Evolutionary conservation across 2,888 invertebrate species (phyloP), one percentile per base, ranked within the genome.

Genomic region (Noctua comes): DNA sequence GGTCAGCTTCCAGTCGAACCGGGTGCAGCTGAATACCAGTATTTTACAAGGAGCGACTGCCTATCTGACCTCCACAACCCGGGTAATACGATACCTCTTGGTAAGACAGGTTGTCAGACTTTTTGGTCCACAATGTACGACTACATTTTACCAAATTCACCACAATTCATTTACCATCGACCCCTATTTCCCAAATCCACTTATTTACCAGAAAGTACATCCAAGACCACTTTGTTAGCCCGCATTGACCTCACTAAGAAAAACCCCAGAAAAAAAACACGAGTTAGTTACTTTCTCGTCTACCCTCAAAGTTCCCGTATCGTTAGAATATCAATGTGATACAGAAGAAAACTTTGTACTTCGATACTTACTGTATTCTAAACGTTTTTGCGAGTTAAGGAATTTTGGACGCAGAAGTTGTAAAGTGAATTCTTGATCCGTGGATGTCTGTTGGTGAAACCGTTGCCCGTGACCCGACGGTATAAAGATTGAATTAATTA

Each of bases 311-410:
- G 86, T 89, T 88, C 76, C 81, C 82, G 83, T 89, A 89, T 89
- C 87, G 86, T 87, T 79, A 80, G 89, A 89, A 89, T 89, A 89
- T 88, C 89, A 89, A 89, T 89, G 88, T 77, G 89, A 79, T 80
- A 79, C 83, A 73, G 75, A 75, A 62, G 54, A 64, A 71, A 88
- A 87, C 79, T 89, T 88, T 69, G 31, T 75, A 77, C 82, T 82
- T 83, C 80, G 84, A 84, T 88, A 86, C 84, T 81, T 88, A 84
- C 84, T 73, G 80, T 81, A 84, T 86, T 88, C 79, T 88, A 89
- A 89, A 86, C 88, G 87, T 86, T 89, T 88, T 89, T 84, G 80
- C 40, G 76, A 86, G 86, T 82, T 83, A 79, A 81, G 80, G 73
- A 88, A 88, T 85, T 88, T 79, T 40, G 69, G 72, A 76, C 54